Evolutionary conservation across 1,140 invertebrate species (phyloP).

Genomic region (Metaphire vulgaris): DNA sequence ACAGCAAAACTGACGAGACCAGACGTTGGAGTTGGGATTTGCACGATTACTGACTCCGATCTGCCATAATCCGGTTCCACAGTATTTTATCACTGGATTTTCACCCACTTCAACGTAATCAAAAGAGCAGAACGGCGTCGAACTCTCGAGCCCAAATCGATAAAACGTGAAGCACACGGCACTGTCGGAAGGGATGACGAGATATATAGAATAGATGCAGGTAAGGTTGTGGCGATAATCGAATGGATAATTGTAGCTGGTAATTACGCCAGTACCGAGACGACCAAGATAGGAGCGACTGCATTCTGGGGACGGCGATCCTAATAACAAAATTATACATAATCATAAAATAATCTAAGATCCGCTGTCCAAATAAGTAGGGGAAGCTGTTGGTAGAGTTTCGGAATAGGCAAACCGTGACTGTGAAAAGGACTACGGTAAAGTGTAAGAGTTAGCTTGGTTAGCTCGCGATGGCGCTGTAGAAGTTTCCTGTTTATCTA

Average conservation of each 20-base stretch:
- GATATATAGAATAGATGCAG: conserved; percentile 21
- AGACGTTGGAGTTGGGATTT: conserved; percentile 18
- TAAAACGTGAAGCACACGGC: conserved; percentile 25
- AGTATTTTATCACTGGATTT: conserved; percentile 16
- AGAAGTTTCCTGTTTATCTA: too few species aligned
- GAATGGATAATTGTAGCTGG: conserved; percentile 27
- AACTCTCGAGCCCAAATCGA: conserved; percentile 22
- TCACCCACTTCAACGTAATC: conserved; percentile 20
- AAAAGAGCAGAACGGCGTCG: conserved; percentile 24
- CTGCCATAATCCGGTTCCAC: conserved; percentile 20
- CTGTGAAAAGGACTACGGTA: too few species aligned
- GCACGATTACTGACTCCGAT: background rate
- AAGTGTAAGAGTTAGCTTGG: too few species aligned
- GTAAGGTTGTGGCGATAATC: conserved; percentile 26
- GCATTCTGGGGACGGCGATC: background rate
- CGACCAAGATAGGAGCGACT: conserved; percentile 2
- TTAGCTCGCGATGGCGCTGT: too few species aligned
- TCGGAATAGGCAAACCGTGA: too few species aligned
- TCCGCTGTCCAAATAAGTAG: too few species aligned
- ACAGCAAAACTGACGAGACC: conserved; percentile 23
- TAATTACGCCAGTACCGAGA: conserved; percentile 14
- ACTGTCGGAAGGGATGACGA: background rate
- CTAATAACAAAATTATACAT: background rate
- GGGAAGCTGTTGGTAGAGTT: too few species aligned
- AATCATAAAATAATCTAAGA: too few species aligned